phyloP scores from a whole-genome alignment of 2,888 invertebrate species.

The Parnassius glacialis region DNA sequence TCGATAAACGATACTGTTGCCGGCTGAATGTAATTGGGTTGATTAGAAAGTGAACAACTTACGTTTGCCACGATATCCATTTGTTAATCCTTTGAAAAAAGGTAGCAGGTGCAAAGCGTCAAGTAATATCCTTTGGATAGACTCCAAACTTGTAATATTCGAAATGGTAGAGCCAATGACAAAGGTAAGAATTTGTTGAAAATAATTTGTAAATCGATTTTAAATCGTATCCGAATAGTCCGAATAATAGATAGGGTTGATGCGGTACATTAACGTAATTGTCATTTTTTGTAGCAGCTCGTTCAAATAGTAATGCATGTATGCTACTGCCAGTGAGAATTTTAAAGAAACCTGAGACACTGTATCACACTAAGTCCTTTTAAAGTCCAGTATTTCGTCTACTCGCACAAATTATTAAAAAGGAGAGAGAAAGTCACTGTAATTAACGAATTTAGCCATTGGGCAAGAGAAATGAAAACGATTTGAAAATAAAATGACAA shows the following conservation, averaged over 20 bases:
- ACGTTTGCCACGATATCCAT: conserved; percentile 83
- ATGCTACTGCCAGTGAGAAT: conserved; percentile 59
- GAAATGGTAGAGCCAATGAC: conserved; percentile 75
- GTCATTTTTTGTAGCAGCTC: conserved; percentile 74
- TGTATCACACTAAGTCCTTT: conserved; percentile 20
- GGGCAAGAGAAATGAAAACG: conserved; percentile 37
- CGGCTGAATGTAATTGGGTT: not conserved
- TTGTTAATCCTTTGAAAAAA: conserved; percentile 39
- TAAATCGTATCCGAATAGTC: conserved; percentile 85
- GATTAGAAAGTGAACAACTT: conserved; percentile 52
- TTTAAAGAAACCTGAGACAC: conserved; percentile 41
- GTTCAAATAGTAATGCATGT: conserved; percentile 70
- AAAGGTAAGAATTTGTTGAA: conserved; percentile 49
- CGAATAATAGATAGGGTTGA: conserved; percentile 85
- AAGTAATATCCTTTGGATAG: conserved; percentile 73
- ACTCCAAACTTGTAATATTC: conserved; percentile 75
- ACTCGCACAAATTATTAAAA: conserved; percentile 49
- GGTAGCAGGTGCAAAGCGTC: conserved; percentile 45
- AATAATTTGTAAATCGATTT: conserved; percentile 53
- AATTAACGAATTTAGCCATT: conserved; percentile 72
- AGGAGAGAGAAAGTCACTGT: conserved; percentile 70
- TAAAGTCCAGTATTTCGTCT: conserved; percentile 28
- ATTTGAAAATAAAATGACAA: conserved; percentile 2
- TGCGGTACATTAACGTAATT: conserved; percentile 75
- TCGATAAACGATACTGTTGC: not conserved